These are phyloP conservation scores for Hemibagrus guttatus DNA, from an alignment of 2,797 vertebrate species.

Conservation along the genomic window DNA sequence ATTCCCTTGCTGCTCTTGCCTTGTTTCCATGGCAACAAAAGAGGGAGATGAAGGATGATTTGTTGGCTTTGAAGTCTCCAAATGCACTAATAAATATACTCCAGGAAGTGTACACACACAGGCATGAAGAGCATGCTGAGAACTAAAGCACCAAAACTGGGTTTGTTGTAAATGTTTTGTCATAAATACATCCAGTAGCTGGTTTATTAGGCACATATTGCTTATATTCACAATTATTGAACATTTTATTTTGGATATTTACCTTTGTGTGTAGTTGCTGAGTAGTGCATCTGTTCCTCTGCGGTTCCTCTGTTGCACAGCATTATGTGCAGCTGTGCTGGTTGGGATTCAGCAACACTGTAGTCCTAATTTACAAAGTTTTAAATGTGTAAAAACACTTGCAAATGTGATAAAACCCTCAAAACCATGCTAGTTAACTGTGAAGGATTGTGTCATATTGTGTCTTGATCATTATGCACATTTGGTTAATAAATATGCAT, in stretches of 20 bases:
- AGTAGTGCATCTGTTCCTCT: background rate
- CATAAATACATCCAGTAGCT: background rate
- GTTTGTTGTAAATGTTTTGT: background rate
- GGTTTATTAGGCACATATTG: background rate
- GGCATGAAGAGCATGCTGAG: conserved; percentile 2
- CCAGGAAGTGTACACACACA: conserved; percentile 56
- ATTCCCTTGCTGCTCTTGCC: conserved; percentile 61
- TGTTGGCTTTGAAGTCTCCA: conserved; percentile 67
- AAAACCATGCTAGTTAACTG: background rate
- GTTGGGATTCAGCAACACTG: background rate
- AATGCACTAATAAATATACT: conserved; percentile 69
- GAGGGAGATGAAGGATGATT: conserved; percentile 68
- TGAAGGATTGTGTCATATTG: background rate
- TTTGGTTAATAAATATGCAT: background rate
- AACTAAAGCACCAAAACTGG: background rate
- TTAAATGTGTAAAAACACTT: background rate
- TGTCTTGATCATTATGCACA: background rate
- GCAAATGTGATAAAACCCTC: background rate
- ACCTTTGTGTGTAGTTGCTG: background rate
- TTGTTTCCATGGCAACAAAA: conserved; percentile 81
- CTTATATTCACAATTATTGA: background rate
- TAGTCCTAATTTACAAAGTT: background rate
- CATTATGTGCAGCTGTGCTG: background rate
- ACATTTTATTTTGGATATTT: background rate
- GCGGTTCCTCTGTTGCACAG: background rate